Percentiles rank a stretch among this genome's conserved stretches.
Evolutionary conservation across 2,113 vertebrate species (phyloP).

Genomic region (Chelonoidis abingdonii): DNA sequence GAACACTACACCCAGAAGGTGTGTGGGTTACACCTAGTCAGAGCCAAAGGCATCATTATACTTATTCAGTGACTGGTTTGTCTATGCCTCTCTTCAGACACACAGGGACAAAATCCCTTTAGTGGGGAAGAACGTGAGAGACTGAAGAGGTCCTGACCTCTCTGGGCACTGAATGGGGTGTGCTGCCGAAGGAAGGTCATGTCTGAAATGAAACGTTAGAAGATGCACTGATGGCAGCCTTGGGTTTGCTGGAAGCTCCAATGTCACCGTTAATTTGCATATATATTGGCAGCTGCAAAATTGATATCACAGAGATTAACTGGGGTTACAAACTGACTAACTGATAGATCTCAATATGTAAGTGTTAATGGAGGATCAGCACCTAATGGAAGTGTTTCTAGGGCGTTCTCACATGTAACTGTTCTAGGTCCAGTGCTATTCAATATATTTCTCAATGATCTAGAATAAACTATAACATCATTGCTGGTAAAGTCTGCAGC

Average conservation of each 20-base stretch:
- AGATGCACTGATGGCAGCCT: neutral
- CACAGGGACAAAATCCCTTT: neutral
- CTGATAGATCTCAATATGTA: neutral
- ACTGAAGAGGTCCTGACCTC: neutral
- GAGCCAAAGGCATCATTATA: neutral
- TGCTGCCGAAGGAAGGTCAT: neutral
- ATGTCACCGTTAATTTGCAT: neutral
- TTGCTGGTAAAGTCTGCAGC: conserved; percentile 65
- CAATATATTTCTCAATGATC: conserved; percentile 24
- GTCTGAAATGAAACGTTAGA: neutral
- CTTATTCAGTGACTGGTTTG: neutral
- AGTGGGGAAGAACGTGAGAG: neutral
- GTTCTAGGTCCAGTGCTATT: neutral
- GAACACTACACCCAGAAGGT: too few species aligned
- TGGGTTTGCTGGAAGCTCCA: neutral
- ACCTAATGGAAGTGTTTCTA: conserved; percentile 20
- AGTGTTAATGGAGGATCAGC: conserved; percentile 15
- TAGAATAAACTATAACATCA: conserved; percentile 61
- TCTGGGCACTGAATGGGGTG: neutral
- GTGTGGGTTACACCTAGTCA: neutral
- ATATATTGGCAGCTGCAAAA: conserved; percentile 15
- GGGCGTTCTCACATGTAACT: conserved; percentile 57
- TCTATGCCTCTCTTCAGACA: rapidly evolving
- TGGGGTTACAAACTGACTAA: conserved; percentile 12
- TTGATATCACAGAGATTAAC: neutral